phyloP scores from a whole-genome alignment of 2,797 vertebrate species.

The Xyrichtys novacula region DNA sequence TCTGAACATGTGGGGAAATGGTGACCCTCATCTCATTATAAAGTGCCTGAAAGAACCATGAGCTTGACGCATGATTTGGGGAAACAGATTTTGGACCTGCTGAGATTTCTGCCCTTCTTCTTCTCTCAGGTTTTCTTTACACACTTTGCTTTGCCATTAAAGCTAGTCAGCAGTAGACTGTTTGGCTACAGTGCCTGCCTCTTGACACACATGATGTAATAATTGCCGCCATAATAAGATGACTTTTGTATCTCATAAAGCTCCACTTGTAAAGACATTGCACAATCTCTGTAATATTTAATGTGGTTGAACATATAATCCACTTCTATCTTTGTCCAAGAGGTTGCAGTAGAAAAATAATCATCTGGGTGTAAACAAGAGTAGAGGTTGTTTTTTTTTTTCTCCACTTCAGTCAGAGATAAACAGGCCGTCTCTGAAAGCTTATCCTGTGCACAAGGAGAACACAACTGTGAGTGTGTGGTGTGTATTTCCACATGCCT shows the following conservation, averaged over 20 bases:
- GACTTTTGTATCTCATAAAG: not conserved
- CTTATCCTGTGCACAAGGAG: conserved; percentile 23
- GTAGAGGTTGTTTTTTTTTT: conserved; percentile 12
- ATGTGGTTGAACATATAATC: conserved; percentile 1
- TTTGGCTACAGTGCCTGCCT: not conserved
- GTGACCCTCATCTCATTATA: too few species aligned
- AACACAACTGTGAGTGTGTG: not conserved
- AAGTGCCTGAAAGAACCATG: too few species aligned
- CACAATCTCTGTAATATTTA: not conserved
- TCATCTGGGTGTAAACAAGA: conserved; percentile 35
- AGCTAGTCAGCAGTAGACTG: not conserved
- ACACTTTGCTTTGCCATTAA: not conserved
- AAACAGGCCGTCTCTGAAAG: conserved; percentile 46
- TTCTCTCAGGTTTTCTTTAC: not conserved
- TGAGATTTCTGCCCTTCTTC: not conserved
- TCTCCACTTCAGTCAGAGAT: conserved; percentile 16
- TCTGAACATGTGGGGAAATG: too few species aligned
- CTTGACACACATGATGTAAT: not conserved
- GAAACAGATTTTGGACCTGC: too few species aligned
- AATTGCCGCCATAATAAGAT: not conserved
- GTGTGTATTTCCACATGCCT: conserved; percentile 14
- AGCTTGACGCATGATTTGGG: too few species aligned
- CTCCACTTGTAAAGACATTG: too few species aligned
- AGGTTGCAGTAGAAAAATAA: conserved; percentile 41
- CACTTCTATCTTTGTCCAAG: not conserved